Evolutionary conservation across 2,888 invertebrate species (phyloP).

Genomic region (Lasioglossum oenotherae): DNA sequence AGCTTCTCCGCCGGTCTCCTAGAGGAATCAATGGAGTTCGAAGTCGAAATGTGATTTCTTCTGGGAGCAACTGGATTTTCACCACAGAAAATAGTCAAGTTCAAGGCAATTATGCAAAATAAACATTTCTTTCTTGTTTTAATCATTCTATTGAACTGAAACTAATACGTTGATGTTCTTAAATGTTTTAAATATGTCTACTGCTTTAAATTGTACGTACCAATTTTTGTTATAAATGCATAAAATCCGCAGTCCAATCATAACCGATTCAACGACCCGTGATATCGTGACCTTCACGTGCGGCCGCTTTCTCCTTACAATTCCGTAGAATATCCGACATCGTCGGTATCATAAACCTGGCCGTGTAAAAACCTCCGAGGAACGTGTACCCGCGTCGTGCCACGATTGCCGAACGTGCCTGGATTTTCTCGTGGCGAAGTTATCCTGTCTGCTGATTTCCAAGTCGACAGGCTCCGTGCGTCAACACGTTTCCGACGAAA

Average conservation of each 20-base stretch:
- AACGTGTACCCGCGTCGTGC: background rate
- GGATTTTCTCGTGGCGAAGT: background rate
- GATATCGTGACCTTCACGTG: constrained; percentile 23
- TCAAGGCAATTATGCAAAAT: no score
- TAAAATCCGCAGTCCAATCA: no score
- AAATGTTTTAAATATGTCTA: no score
- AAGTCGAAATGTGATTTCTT: background rate
- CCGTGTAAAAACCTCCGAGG: background rate
- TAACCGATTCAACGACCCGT: background rate
- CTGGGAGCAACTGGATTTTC: background rate
- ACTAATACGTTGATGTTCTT: no score
- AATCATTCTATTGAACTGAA: no score
- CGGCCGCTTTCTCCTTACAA: constrained; percentile 19
- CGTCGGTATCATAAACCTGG: background rate
- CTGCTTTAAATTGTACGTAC: no score
- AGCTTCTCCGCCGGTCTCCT: no score
- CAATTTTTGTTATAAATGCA: no score
- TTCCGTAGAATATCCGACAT: background rate
- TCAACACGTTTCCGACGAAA: no score
- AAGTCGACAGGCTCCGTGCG: background rate
- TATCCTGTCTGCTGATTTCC: background rate
- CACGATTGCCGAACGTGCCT: constrained; percentile 1
- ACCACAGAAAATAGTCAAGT: background rate
- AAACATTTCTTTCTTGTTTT: no score
- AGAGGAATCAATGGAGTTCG: no score